phyloP scores from a whole-genome alignment of 1,140 invertebrate species.

The Rhynchophorus ferrugineus region DNA sequence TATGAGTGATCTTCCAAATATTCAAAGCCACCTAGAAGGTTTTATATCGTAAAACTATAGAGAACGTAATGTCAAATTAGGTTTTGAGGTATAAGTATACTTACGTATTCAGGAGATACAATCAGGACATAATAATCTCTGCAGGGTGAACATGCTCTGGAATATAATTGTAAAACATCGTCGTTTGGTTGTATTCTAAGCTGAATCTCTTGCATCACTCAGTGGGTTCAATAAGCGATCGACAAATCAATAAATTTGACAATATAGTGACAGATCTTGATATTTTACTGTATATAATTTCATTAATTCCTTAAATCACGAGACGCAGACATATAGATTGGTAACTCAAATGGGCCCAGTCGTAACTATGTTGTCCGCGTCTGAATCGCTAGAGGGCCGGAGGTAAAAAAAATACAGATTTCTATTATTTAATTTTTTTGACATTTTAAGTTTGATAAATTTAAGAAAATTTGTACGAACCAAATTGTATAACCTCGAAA shows the following conservation, averaged over 20 bases:
- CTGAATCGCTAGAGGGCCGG: too few species aligned
- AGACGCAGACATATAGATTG: too few species aligned
- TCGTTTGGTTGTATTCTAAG: slow-evolving; percentile 1
- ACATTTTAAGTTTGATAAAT: too few species aligned
- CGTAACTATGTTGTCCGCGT: too few species aligned
- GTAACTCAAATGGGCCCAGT: too few species aligned
- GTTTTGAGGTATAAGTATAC: slow-evolving; percentile 6
- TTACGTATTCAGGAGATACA: slow-evolving; percentile 24
- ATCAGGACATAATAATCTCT: slow-evolving; percentile 44
- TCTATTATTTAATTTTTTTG: too few species aligned
- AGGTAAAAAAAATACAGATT: too few species aligned
- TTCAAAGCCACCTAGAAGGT: slow-evolving; percentile 40
- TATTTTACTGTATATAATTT: too few species aligned
- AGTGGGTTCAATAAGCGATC: neutral
- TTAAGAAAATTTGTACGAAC: too few species aligned
- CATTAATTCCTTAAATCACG: too few species aligned
- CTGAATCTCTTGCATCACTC: neutral
- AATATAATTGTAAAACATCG: slow-evolving; percentile 35
- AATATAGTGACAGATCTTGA: too few species aligned
- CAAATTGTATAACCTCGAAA: too few species aligned
- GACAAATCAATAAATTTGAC: neutral
- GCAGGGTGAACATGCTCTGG: slow-evolving; percentile 41
- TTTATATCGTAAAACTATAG: neutral
- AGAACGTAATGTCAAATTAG: neutral
- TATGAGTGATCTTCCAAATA: slow-evolving; percentile 43